These are phyloP conservation scores for Mycteria americana DNA, from an alignment of 2,797 vertebrate genomes.

Conservation along the genomic window DNA sequence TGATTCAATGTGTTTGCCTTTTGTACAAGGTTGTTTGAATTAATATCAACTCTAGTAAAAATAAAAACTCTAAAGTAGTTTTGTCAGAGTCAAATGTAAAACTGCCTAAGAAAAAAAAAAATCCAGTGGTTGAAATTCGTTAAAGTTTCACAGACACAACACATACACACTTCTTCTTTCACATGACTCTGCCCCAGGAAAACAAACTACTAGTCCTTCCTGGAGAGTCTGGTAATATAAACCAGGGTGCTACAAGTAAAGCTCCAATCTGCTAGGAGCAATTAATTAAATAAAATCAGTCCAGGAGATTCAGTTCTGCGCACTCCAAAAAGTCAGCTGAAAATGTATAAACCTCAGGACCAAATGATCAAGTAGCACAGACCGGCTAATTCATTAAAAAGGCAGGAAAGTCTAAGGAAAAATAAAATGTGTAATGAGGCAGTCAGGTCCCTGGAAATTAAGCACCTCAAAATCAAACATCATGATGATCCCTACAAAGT, in stretches of 20 bases:
- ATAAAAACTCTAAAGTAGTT: conserved; percentile 48
- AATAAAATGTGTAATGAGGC: background rate
- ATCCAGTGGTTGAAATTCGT: background rate
- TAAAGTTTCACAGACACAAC: background rate
- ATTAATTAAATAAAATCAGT: background rate
- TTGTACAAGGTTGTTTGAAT: background rate
- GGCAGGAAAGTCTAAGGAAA: background rate
- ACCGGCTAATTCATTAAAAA: background rate
- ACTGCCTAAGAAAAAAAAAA: background rate
- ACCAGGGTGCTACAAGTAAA: conserved; percentile 51
- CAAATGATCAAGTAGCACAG: background rate
- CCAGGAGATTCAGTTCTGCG: conserved; percentile 33
- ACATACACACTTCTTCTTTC: background rate
- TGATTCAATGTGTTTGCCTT: background rate
- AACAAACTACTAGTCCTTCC: conserved; percentile 44
- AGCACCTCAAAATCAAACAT: conserved; percentile 8
- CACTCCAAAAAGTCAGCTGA: conserved; percentile 36
- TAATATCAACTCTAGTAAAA: conserved; percentile 40
- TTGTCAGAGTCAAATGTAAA: conserved; percentile 37
- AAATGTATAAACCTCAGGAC: conserved; percentile 35
- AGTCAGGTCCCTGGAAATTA: background rate
- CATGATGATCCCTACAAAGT: background rate
- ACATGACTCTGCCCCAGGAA: conserved; percentile 7
- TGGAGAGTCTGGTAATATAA: conserved; percentile 27
- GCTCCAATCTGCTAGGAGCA: conserved; percentile 39